These are phyloP conservation scores for Corbicula japonica DNA, from an alignment of 2,888 invertebrate species.

Conservation along the genomic window DNA sequence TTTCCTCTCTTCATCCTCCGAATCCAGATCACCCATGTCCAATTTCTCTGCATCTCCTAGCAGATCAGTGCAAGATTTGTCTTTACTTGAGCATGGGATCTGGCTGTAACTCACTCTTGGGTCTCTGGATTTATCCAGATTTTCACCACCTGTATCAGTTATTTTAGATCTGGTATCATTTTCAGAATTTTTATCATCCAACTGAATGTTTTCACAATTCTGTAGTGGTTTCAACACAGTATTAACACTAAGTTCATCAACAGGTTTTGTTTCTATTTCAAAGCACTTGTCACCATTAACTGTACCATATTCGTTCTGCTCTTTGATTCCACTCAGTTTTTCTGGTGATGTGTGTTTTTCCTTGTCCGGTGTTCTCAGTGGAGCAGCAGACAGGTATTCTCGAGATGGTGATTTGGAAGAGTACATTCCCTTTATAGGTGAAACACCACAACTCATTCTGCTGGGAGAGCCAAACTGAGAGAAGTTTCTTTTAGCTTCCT, in stretches of 20 bases:
- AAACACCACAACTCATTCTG: neutral
- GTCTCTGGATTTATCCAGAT: neutral
- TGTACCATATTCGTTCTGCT: neutral
- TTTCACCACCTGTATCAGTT: neutral
- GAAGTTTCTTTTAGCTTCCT: conserved; percentile 60
- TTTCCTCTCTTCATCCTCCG: conserved; percentile 37
- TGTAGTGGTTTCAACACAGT: too few relatives aligned
- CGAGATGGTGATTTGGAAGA: conserved; percentile 19
- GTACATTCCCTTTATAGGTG: neutral
- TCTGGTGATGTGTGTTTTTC: neutral
- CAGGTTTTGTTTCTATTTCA: neutral
- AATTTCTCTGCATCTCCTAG: neutral
- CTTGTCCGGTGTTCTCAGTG: conserved; percentile 1
- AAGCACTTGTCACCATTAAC: neutral
- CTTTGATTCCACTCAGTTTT: neutral
- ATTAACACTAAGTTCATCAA: too few relatives aligned
- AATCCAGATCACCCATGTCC: conserved; percentile 10
- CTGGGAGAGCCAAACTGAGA: conserved; percentile 62
- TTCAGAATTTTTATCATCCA: neutral
- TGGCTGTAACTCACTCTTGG: conserved; percentile 43
- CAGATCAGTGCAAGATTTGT: neutral
- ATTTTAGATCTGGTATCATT: neutral
- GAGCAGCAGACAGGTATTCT: neutral
- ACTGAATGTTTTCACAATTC: too few relatives aligned
- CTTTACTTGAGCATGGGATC: conserved; percentile 45